Conservation (phyloP, 2,888 invertebrate species). For the Coecobrya sp. region DNA sequence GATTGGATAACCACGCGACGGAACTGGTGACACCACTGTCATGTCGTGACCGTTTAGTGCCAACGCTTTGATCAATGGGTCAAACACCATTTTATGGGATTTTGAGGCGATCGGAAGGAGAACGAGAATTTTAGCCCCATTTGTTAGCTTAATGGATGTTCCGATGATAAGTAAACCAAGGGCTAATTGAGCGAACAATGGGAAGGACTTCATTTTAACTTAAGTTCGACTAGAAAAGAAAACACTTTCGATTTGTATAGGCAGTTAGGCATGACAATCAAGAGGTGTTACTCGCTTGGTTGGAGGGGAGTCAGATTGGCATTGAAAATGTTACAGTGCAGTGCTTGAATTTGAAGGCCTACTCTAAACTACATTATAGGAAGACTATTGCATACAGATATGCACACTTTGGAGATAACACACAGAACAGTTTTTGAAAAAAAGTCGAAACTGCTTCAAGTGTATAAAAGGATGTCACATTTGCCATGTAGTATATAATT, state of each 20-base stretch:
- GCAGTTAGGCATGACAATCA: background rate
- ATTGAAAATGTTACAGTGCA: too few relatives aligned
- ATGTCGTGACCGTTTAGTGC: slow-evolving; percentile 89
- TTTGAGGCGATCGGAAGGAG: slow-evolving; percentile 83
- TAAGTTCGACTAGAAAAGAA: background rate
- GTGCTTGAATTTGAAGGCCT: too few relatives aligned
- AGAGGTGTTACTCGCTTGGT: too few relatives aligned
- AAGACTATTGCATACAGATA: too few relatives aligned
- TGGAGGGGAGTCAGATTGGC: too few relatives aligned
- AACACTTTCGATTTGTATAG: background rate
- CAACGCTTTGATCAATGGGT: slow-evolving; percentile 88
- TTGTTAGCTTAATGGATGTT: background rate
- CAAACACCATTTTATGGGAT: slow-evolving; percentile 81
- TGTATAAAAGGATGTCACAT: background rate
- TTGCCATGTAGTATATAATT: background rate
- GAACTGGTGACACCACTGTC: slow-evolving; percentile 88
- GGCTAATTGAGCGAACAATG: slow-evolving; percentile 15
- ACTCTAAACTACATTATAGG: too few relatives aligned
- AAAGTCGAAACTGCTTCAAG: too few relatives aligned
- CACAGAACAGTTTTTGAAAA: too few relatives aligned
- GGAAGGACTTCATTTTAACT: slow-evolving; percentile 62
- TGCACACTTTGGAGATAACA: too few relatives aligned
- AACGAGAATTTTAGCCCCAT: slow-evolving; percentile 80
- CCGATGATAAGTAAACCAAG: slow-evolving; percentile 29
- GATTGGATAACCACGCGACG: slow-evolving; percentile 88